Evolutionary conservation across 2,797 vertebrate genomes (phyloP).

Genomic region (Tolypeutes matacus): DNA sequence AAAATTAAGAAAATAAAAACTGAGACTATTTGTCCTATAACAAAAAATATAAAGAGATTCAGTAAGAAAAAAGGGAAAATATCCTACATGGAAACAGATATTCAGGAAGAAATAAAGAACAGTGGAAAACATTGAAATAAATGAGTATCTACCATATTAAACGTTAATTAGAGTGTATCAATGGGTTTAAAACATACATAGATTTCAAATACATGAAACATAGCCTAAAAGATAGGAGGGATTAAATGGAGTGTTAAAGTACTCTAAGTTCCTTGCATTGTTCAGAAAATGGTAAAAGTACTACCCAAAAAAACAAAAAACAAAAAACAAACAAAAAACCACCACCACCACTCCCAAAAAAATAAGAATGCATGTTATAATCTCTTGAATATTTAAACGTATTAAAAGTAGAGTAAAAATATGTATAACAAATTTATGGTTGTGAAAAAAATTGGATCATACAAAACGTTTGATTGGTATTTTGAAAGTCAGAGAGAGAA

Average conservation of each 20-base stretch:
- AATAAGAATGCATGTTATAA: not conserved
- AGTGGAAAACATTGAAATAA: constrained; percentile 45
- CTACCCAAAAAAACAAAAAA: not conserved
- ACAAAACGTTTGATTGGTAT: not conserved
- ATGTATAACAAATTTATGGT: not conserved
- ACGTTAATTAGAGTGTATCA: not conserved
- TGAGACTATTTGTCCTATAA: not conserved
- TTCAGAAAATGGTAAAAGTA: not conserved
- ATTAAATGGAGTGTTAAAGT: constrained; percentile 6
- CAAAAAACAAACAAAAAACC: no score
- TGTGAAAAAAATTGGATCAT: not conserved
- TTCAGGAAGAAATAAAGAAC: not conserved
- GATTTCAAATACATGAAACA: constrained; percentile 33
- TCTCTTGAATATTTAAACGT: not conserved
- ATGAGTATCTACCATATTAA: not conserved
- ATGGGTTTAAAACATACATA: not conserved
- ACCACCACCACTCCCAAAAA: no score
- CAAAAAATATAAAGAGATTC: not conserved
- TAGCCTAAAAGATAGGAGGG: not conserved
- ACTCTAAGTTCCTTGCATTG: not conserved
- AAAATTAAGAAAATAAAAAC: not conserved
- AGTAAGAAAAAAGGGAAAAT: not conserved
- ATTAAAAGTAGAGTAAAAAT: constrained; percentile 1
- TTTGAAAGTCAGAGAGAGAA: not conserved
- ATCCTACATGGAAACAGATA: not conserved